These are phyloP conservation scores for Gallinago paraguaiae DNA, from an alignment of 2,113 vertebrate genomes.

Conservation along the genomic window DNA sequence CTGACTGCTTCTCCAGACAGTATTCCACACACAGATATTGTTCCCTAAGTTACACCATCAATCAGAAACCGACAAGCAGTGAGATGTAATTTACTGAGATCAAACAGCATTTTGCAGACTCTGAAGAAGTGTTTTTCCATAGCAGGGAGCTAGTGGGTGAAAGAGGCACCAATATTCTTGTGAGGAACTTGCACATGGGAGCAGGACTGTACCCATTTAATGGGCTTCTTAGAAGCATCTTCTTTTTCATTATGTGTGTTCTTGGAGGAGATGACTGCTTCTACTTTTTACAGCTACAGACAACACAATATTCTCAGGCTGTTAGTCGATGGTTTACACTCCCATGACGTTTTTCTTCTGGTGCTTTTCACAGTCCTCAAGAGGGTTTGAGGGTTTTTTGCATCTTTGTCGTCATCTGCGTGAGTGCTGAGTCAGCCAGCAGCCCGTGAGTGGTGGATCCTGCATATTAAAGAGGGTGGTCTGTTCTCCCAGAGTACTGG, in stretches of 20 bases:
- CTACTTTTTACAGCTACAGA: not conserved
- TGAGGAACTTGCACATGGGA: not conserved
- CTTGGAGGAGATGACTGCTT: not conserved
- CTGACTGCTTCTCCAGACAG: conserved; percentile 63
- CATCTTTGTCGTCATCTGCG: not conserved
- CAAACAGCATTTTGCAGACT: conserved; percentile 63
- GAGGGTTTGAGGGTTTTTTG: not conserved
- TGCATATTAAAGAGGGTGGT: not conserved
- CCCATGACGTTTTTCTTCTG: not conserved
- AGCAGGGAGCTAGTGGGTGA: conserved; percentile 18
- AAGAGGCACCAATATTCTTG: conserved; percentile 17
- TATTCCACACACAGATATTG: conserved; percentile 71
- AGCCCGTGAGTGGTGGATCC: not conserved
- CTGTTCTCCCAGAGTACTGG: not conserved
- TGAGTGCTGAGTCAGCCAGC: not conserved
- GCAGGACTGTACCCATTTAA: not conserved
- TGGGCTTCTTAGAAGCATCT: not conserved
- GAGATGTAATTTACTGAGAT: conserved; percentile 73
- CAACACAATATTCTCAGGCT: not conserved
- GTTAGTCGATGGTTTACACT: not conserved
- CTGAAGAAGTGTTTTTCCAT: conserved; percentile 72
- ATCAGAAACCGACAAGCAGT: conserved; percentile 68
- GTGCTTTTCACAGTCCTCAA: not conserved
- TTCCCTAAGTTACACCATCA: conserved; percentile 73
- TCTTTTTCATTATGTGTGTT: not conserved